phyloP scores from a whole-genome alignment of 2,888 invertebrate species.

The Ectropis crepuscularia region DNA sequence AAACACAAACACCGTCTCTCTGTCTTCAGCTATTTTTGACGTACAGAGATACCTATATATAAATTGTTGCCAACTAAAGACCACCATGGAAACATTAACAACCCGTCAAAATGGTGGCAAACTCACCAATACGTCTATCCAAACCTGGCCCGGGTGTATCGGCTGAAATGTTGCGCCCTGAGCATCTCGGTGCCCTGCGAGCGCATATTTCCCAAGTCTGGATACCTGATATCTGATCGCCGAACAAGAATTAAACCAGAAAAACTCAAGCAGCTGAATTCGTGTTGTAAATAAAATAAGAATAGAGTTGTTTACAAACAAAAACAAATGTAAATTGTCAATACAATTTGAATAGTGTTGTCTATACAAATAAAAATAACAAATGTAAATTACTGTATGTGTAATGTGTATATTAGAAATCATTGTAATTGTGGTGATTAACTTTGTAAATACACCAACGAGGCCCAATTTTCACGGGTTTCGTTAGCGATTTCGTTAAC shows the following conservation, averaged over 20 bases:
- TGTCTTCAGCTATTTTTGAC: conserved; percentile 33
- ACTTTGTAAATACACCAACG: conserved; percentile 15
- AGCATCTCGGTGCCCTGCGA: conserved; percentile 37
- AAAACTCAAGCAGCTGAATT: conserved; percentile 35
- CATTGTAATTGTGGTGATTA: conserved; percentile 9
- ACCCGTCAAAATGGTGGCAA: conserved; percentile 41
- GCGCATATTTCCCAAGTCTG: conserved; percentile 35
- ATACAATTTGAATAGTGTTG: too few species aligned
- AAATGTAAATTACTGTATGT: conserved; percentile 6
- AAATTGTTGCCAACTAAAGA: conserved; percentile 32
- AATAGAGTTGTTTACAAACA: conserved; percentile 4
- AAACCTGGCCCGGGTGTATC: conserved; percentile 31
- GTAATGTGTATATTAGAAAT: conserved; percentile 12
- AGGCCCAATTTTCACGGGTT: too few species aligned
- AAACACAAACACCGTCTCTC: conserved; percentile 1
- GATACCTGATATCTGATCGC: conserved; percentile 30
- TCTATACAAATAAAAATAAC: conserved; percentile 6
- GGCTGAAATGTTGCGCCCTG: conserved; percentile 26
- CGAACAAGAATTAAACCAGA: conserved; percentile 26
- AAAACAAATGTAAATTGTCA: too few species aligned
- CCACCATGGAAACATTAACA: conserved; percentile 26
- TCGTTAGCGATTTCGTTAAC: conserved; percentile 15
- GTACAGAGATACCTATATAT: conserved; percentile 34
- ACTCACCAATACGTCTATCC: conserved; percentile 38
- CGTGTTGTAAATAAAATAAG: conserved; percentile 27